These are phyloP conservation scores for Cyanoramphus novaezelandiae DNA, from an alignment of 2,113 vertebrate species.

Conservation along the genomic window DNA sequence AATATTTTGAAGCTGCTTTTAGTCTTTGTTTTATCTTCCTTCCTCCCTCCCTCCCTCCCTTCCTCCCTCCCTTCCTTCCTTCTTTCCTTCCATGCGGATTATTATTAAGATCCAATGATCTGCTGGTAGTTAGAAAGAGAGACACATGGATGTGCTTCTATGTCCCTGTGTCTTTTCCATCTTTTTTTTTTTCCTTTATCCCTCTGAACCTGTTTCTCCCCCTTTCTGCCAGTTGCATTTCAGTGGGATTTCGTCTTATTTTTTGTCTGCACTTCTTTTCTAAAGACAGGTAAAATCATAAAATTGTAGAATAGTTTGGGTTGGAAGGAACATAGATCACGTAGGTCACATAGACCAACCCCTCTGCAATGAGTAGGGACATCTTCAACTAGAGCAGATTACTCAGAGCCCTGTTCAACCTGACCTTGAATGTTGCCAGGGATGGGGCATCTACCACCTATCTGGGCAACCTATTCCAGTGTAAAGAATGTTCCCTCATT, in stretches of 20 bases:
- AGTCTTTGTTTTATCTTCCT: too few relatives aligned
- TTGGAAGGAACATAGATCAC: neutral
- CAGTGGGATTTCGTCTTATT: neutral
- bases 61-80: too few relatives aligned
- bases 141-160: neutral
- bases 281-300: neutral
- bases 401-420: fast-evolving
- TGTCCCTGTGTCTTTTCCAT: neutral
- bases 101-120: neutral
- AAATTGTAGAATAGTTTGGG: neutral
- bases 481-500: neutral
- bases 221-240: neutral
- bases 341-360: neutral
- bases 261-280: neutral
- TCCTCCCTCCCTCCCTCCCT: too few relatives aligned
- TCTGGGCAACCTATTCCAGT: neutral
- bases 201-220: neutral
- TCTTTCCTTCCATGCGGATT: neutral
- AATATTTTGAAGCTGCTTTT: too few relatives aligned
- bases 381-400: neutral
- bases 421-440: neutral
- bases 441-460: neutral
- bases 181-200: neutral
- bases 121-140: neutral
- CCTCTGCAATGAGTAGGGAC: neutral